These are phyloP conservation scores for Torymus texanus DNA, from an alignment of 2,888 invertebrate genomes.

Conservation along the genomic window DNA sequence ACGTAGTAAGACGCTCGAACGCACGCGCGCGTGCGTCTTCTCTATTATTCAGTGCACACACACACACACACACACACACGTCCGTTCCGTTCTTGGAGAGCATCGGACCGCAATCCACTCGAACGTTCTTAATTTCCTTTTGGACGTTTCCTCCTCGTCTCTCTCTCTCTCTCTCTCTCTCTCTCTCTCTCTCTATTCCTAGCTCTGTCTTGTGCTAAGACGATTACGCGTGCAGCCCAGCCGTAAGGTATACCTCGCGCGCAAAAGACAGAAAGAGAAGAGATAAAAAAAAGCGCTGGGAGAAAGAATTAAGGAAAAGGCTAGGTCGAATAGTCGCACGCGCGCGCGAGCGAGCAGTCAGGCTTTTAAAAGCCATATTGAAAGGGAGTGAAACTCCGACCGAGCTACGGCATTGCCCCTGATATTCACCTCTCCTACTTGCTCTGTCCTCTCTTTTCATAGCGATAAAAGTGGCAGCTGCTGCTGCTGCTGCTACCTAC, in stretches of 20 bases:
- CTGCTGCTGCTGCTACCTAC: neutral
- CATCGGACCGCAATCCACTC: conserved; percentile 34
- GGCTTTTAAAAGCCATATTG: conserved; percentile 59
- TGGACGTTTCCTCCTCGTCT: conserved; percentile 15
- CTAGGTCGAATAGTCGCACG: conserved; percentile 68
- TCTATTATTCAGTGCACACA: too few species aligned
- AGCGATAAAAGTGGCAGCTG: neutral
- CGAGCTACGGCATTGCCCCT: conserved; percentile 37
- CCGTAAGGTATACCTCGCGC: neutral
- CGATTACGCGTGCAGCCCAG: conserved; percentile 15
- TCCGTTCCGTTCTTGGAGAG: neutral
- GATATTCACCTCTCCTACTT: conserved; percentile 39
- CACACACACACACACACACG: too few species aligned
- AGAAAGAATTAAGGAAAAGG: conserved; percentile 66
- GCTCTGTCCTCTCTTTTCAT: conserved; percentile 29
- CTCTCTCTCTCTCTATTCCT: neutral
- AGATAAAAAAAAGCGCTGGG: neutral
- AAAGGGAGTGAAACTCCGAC: conserved; percentile 33
- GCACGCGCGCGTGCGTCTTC: too few species aligned
- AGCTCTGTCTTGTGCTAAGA: conserved; percentile 5
- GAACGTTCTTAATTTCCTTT: conserved; percentile 44
- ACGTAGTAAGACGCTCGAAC: too few species aligned
- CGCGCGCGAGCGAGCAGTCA: too few species aligned
- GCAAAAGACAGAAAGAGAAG: neutral
- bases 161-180: neutral